Evolutionary conservation across 2,888 invertebrate genomes (phyloP).

Genomic region (Calameuta pallipes): DNA sequence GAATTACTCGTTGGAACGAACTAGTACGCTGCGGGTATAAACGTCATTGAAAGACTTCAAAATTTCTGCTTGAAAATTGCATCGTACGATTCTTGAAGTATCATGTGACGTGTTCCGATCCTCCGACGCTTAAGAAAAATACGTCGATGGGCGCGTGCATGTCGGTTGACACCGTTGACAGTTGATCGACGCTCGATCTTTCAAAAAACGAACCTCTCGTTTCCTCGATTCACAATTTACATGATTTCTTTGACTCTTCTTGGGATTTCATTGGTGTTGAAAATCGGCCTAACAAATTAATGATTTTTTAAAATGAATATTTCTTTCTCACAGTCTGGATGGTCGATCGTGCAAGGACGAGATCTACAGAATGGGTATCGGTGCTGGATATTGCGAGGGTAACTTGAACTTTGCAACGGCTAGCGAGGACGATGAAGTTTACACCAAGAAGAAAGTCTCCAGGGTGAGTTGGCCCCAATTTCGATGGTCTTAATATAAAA

Average conservation of each 20-base stretch:
- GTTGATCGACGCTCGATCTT: no score
- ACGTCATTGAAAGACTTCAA: no score
- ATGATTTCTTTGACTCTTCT: not conserved
- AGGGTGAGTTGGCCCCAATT: slow-evolving; percentile 50
- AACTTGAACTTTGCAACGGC: slow-evolving; percentile 64
- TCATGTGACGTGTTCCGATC: no score
- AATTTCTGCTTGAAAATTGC: no score
- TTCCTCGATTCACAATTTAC: not conserved
- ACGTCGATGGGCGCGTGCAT: no score
- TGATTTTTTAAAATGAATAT: not conserved
- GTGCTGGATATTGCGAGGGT: slow-evolving; percentile 60
- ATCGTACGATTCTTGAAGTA: no score
- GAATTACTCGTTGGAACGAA: no score
- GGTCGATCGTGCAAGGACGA: slow-evolving; percentile 63
- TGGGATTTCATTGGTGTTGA: not conserved
- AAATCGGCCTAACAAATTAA: not conserved
- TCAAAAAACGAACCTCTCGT: no score
- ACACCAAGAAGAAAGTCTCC: slow-evolving; percentile 64
- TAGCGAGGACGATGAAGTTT: slow-evolving; percentile 63
- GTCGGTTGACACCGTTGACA: no score
- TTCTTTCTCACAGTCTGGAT: slow-evolving; percentile 53
- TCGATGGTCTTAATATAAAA: no score
- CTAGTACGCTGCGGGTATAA: no score
- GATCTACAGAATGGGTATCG: slow-evolving; percentile 62
- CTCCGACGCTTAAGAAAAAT: no score